Base-by-base conservation (phyloP, 92 coral and sea anemone species). In the Siderastrea radians region DNA sequence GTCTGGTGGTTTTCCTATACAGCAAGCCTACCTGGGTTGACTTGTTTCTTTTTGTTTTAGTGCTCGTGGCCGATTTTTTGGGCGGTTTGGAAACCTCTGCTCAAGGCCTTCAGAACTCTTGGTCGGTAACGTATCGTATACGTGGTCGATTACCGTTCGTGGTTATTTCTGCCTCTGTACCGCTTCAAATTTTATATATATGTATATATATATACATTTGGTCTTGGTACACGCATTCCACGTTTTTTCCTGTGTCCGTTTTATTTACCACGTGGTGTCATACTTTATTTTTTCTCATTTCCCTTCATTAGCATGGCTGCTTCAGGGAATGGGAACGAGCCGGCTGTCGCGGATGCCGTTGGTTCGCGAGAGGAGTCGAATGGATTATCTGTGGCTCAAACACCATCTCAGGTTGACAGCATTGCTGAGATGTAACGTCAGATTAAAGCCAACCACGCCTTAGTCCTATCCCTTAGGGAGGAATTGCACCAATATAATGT, bases 121-220 rank as follows among this genome's bases (percentile, higher is more conserved):
- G 79, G 47, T 74, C 62, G 62, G 49, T 74, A 6, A 74, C 11
- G 48, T 53, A 52, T 74, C 63, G 45, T 74, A n/a, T 26, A 46
- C 47, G 62, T 51, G 45, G 52, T 74, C 62, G 1, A n/a, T 74
- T 17, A 74, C 62, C 78, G 78, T 16, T 74, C 49, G 78, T 74
- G 45, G 46, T 2, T 19, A 26, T 51, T 52, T n/a, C 17, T 19
- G 75, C 62, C 15, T 74, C 10, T 74, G 63, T 74, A 74, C 76
- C 59, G 12, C 76, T 72, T 49, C 76, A 7, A 2, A 48, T 48
- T 48, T 14, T 2, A 63, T 72, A 49, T 72, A 48, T 72, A 6
- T 7, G 38, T 26, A 26, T 26, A 26, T 26, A 26, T 26, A 26
- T 26, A 26, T 26, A 26, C 38, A 26, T 26, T 26, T 26, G 38